Percentiles rank a stretch among this genome's conserved stretches.
phyloP scores from a whole-genome alignment of 1,140 invertebrate species.

The Drosophila arawakana region DNA sequence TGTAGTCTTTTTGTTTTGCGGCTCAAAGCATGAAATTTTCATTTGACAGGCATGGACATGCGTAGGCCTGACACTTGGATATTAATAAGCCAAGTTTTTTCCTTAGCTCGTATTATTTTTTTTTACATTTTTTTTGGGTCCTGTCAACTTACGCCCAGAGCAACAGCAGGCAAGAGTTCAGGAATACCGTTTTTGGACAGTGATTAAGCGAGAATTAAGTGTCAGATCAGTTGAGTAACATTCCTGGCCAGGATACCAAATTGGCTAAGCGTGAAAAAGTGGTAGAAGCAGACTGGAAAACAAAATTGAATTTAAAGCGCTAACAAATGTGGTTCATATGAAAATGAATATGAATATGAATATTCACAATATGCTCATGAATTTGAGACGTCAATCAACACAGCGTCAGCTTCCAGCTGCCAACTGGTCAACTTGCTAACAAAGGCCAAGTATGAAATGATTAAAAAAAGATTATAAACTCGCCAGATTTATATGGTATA shows the following conservation, averaged over 20 bases:
- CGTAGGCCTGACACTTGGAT: constrained; percentile 43
- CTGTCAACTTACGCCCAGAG: constrained; percentile 67
- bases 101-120: not conserved
- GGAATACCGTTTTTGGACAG: constrained; percentile 75
- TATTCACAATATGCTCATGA: constrained; percentile 47
- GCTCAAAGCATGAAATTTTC: constrained; percentile 67
- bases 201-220: constrained; percentile 84
- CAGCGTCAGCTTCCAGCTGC: constrained; percentile 75
- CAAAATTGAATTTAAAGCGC: constrained; percentile 60
- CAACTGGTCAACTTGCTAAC: constrained; percentile 63
- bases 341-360: not conserved
- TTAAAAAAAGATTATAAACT: constrained; percentile 78
- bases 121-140: not conserved
- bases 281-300: constrained; percentile 27
- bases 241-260: not conserved
- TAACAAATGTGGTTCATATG: constrained; percentile 52
- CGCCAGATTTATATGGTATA: constrained; percentile 23
- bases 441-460: constrained; percentile 73
- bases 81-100: constrained; percentile 68
- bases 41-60: constrained; percentile 70
- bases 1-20: constrained; percentile 2
- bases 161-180: constrained; percentile 39
- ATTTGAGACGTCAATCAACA: constrained; percentile 73
- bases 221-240: constrained; percentile 59
- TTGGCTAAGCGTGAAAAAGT: constrained; percentile 69